A percentile compares a stretch with the other conserved stretches of the same genome.
Conservation (phyloP, 2,797 vertebrate species). For the Spinus olivaceus region DNA sequence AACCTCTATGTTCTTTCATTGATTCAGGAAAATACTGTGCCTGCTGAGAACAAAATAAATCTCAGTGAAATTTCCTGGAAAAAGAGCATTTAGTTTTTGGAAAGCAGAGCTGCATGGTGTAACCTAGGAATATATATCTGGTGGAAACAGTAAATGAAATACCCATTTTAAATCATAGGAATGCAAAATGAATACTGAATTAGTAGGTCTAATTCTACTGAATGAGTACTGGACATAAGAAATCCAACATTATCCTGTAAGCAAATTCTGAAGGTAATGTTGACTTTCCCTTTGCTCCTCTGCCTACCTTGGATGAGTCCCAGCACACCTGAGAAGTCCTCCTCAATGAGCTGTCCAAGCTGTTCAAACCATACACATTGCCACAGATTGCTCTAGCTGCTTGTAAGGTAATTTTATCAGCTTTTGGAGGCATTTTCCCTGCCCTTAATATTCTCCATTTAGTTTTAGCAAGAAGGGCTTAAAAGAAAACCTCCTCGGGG, state of each 20-base stretch:
- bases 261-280: background rate
- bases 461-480: background rate
- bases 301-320: background rate
- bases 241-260: background rate
- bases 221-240: background rate
- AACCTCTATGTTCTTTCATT: background rate
- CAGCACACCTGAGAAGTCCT: background rate
- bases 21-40: background rate
- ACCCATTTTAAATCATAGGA: background rate
- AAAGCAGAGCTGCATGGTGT: background rate
- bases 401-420: background rate
- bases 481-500: background rate
- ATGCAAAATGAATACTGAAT: background rate
- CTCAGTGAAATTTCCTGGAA: slow-evolving; percentile 33
- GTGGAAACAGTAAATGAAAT: background rate
- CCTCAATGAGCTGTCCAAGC: background rate
- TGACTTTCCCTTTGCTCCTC: background rate
- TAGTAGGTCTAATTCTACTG: background rate
- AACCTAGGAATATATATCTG: background rate
- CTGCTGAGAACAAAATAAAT: slow-evolving; percentile 36
- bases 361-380: background rate
- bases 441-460: background rate
- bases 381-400: background rate
- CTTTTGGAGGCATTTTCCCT: background rate
- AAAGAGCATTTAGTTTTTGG: slow-evolving; percentile 20